Evolutionary conservation across 2,888 invertebrate species (phyloP).

Genomic region (Tineola bisselliella): DNA sequence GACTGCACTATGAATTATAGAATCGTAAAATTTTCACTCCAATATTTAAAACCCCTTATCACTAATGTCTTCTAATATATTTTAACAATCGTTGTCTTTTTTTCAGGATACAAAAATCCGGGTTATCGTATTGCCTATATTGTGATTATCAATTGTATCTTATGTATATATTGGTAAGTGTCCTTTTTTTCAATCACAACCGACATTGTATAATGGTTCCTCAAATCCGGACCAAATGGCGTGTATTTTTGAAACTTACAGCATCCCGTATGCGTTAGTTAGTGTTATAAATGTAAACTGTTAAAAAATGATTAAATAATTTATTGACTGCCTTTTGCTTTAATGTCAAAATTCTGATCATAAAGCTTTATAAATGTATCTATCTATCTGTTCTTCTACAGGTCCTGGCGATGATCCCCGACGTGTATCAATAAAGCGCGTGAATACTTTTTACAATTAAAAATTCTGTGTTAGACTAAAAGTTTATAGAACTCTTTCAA

Average conservation of each 20-base stretch:
- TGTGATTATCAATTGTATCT: neutral
- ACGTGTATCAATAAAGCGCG: conserved; percentile 15
- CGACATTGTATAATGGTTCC: no score
- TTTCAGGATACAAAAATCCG: neutral
- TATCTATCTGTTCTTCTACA: neutral
- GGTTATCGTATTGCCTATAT: neutral
- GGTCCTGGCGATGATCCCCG: conserved; percentile 8
- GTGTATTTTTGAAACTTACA: no score
- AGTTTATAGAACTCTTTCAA: conserved; percentile 8
- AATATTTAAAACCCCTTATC: neutral
- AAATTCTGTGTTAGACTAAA: conserved; percentile 49
- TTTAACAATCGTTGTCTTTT: neutral
- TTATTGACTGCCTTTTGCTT: no score
- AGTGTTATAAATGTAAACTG: no score
- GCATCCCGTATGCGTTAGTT: no score
- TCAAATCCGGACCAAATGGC: no score
- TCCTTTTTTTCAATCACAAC: no score
- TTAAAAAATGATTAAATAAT: no score
- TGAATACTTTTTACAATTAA: conserved; percentile 33
- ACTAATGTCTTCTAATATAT: no score
- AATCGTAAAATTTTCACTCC: conserved; percentile 4
- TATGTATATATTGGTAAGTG: conserved; percentile 6
- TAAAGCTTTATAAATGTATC: no score
- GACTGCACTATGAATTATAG: conserved; percentile 3
- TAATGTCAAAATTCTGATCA: no score